phyloP scores from a whole-genome alignment of 1,140 invertebrate species.

The Drosophila lini region DNA sequence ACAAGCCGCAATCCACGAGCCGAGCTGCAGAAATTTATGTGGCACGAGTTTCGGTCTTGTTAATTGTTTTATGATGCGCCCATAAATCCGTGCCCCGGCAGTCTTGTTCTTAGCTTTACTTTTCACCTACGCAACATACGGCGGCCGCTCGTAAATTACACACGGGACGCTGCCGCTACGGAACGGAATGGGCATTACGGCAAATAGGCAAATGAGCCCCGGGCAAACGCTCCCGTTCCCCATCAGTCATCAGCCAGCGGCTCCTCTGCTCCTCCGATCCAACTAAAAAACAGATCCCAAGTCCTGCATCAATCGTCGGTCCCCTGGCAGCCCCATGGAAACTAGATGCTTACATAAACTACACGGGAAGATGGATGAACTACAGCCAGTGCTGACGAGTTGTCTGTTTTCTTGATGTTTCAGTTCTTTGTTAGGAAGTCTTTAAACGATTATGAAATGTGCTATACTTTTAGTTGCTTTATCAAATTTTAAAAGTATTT shows the following conservation, averaged over 20 bases:
- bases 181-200: slow-evolving; percentile 51
- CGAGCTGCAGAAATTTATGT: slow-evolving; percentile 72
- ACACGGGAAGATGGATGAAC: slow-evolving; percentile 7
- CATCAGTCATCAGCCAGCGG: slow-evolving; percentile 51
- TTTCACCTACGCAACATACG: slow-evolving; percentile 66
- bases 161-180: slow-evolving; percentile 43
- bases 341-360: slow-evolving; percentile 47
- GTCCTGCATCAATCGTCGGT: slow-evolving; percentile 70
- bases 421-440: no score
- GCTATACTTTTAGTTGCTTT: neutral
- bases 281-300: slow-evolving; percentile 58
- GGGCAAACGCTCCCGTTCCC: slow-evolving; percentile 35
- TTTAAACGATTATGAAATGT: no score
- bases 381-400: neutral
- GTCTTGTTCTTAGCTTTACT: slow-evolving; percentile 2
- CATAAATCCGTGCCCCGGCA: slow-evolving; percentile 69
- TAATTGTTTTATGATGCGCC: slow-evolving; percentile 81
- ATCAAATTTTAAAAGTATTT: no score
- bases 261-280: slow-evolving; percentile 30
- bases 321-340: neutral
- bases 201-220: slow-evolving; percentile 70
- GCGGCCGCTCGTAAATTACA: slow-evolving; percentile 68
- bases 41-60: slow-evolving; percentile 80
- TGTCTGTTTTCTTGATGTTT: neutral
- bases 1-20: slow-evolving; percentile 49